Evolutionary conservation across 2,888 invertebrate genomes (phyloP), one percentile per base, ranked within the genome.

Genomic region (Cryptocephalus primarius): DNA sequence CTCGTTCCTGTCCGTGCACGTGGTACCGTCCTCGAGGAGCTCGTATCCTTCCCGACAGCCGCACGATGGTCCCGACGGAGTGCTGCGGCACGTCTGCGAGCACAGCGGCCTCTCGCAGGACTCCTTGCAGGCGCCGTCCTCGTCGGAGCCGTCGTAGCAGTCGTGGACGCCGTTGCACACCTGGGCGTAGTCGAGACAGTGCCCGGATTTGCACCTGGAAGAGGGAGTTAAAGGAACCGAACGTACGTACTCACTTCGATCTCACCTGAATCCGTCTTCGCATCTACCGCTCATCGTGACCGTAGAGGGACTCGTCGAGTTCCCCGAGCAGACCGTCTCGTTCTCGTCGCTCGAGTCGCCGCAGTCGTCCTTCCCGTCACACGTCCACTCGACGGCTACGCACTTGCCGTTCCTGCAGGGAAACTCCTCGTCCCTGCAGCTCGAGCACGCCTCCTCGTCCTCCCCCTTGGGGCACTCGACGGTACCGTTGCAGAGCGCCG

Each of bases 1-100:
- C 68, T 90, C 90, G 58, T 89, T 74, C 0, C 84, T 69, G 61
- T 90, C 87, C 10, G 62, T 61, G 55, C 89, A 89, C 14, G 69
- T 66, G 41, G 64, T 68, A 32, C 75, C 74, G 57, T 82, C 79
- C 0, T 65, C 59, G 1, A 62, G 53, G 62, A 82, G 60, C 10
- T 64, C 60, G 63, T 75, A 85, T 1, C 88, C 88, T 0, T 59
- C 53, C 1, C 67, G 62, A 58, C 89, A 89, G 1, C 64, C 59
- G 63, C 90, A 90, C 4, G 70, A 69, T 0, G 81, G 78, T 0
- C 88, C 87, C 1, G 60, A 55, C 0, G 88, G 88, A 1, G 83
- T 80, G 13, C 76, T 71, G 13, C 71, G 67, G 59, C 88, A 88
- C 8, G 65, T 60, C 53, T 77, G 76, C 1, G 74, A 61, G 57